phyloP scores from a whole-genome alignment of 1,140 invertebrate genomes.

The Bombyx mandarina region DNA sequence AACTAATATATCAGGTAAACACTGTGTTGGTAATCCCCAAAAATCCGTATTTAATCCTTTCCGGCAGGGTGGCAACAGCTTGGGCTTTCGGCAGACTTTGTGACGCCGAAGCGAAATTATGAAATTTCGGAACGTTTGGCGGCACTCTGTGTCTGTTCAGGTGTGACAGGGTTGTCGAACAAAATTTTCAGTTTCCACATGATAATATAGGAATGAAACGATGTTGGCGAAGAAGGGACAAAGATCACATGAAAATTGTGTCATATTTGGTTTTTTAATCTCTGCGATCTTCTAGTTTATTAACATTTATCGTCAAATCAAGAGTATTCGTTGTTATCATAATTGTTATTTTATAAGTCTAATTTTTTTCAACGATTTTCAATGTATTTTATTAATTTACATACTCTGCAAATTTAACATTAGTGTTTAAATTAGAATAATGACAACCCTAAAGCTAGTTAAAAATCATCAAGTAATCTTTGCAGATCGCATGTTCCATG shows the following conservation, averaged over 20 bases:
- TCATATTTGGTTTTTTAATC: neutral
- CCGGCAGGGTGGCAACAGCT: slow-evolving; percentile 30
- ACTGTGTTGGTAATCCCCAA: slow-evolving; percentile 41
- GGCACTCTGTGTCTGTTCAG: slow-evolving; percentile 28
- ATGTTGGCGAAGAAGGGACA: neutral
- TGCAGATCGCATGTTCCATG: slow-evolving; percentile 56
- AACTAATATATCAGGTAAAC: slow-evolving; percentile 18
- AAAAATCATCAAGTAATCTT: slow-evolving; percentile 45
- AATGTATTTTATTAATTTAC: no score
- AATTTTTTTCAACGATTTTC: no score
- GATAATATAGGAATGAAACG: neutral
- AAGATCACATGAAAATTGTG: no score
- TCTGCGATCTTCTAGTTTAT: neutral
- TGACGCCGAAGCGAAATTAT: slow-evolving; percentile 40
- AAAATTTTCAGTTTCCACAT: no score
- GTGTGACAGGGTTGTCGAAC: slow-evolving; percentile 36
- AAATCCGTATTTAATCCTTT: slow-evolving; percentile 56
- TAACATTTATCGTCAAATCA: neutral
- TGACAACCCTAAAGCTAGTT: slow-evolving; percentile 43
- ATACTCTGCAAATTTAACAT: no score
- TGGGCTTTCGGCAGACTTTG: slow-evolving; percentile 58
- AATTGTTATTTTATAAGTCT: no score
- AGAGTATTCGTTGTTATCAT: no score
- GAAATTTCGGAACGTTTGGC: slow-evolving; percentile 47
- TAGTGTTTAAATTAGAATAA: neutral